Evolutionary conservation across 1,140 invertebrate species (phyloP).

Genomic region (Philaenus spumarius): DNA sequence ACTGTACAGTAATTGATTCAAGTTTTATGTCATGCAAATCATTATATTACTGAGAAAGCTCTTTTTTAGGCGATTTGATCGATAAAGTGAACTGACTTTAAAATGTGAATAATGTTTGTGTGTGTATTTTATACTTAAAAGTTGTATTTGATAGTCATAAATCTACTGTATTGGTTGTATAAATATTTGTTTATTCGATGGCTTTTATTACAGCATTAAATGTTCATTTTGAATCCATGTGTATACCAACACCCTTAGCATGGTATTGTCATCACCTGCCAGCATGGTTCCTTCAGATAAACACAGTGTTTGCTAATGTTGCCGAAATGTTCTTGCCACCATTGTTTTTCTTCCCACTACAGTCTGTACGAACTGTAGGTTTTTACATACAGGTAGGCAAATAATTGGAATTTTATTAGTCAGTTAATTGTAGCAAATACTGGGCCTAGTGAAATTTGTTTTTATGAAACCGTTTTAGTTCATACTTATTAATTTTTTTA

Average conservation of each 20-base stretch:
- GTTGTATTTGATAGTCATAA: too few relatives aligned
- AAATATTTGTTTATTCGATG: too few relatives aligned
- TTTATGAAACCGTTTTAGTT: too few relatives aligned
- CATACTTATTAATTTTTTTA: not conserved
- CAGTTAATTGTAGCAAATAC: not conserved
- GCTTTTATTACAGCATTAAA: conserved; percentile 59
- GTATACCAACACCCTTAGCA: conserved; percentile 58
- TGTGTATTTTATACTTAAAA: too few relatives aligned
- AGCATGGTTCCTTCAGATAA: conserved; percentile 57
- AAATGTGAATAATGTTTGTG: too few relatives aligned
- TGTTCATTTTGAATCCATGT: conserved; percentile 71
- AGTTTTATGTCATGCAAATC: too few relatives aligned
- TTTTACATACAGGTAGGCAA: conserved; percentile 60
- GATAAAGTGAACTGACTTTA: too few relatives aligned
- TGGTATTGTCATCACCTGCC: conserved; percentile 65
- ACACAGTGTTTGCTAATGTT: conserved; percentile 53
- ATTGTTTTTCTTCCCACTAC: conserved; percentile 70
- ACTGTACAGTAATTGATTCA: too few relatives aligned
- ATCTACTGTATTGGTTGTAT: too few relatives aligned
- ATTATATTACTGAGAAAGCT: too few relatives aligned
- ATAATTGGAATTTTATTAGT: too few relatives aligned
- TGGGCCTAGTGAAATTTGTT: not conserved
- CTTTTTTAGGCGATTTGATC: too few relatives aligned
- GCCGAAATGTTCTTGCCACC: conserved; percentile 65
- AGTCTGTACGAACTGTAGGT: conserved; percentile 53